Conservation (phyloP, 2,888 invertebrate genomes). For the Celastrina argiolus region DNA sequence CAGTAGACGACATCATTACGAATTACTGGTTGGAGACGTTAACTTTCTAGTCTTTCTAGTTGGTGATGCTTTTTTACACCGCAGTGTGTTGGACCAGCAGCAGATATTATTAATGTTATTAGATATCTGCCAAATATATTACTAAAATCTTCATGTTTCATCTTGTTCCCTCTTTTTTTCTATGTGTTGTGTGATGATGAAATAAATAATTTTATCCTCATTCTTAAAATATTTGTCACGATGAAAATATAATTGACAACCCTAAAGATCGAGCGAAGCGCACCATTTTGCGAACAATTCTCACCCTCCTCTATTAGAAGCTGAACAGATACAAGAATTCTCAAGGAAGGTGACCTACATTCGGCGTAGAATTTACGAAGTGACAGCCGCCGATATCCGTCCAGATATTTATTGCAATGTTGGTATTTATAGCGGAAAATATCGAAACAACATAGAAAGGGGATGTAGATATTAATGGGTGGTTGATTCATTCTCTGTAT, state of each 20-base stretch:
- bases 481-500: background rate
- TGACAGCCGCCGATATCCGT: conserved; percentile 6
- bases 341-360: conserved; percentile 14
- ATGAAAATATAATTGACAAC: background rate
- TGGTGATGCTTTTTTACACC: no score
- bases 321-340: conserved; percentile 12
- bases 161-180: no score
- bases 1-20: no score
- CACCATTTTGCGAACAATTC: conserved; percentile 12
- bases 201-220: no score
- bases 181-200: no score
- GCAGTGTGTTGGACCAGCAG: no score
- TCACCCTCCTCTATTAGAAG: conserved; percentile 8
- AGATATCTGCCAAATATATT: no score
- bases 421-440: conserved; percentile 8
- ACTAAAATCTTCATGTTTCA: no score
- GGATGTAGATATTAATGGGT: background rate
- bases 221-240: background rate
- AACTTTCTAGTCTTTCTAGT: no score
- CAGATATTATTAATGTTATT: no score
- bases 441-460: background rate
- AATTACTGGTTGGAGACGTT: no score
- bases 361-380: conserved; percentile 8
- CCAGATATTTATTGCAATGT: conserved; percentile 12
- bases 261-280: background rate